phyloP scores from a whole-genome alignment of 2,888 invertebrate genomes.

The Maniola hyperantus region DNA sequence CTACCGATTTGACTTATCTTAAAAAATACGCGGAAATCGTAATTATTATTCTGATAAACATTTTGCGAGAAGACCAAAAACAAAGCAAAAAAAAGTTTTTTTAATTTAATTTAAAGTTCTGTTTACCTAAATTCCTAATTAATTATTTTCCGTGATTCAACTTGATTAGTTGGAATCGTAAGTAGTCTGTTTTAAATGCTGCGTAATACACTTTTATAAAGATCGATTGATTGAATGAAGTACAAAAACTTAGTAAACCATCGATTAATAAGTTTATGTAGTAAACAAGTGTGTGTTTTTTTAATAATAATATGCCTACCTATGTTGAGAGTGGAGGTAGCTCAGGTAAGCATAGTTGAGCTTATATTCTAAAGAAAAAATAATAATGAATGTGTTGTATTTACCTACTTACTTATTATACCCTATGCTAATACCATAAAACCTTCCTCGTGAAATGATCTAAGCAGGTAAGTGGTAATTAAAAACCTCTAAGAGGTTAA shows the following conservation, averaged over 20 bases:
- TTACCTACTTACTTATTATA: too few relatives aligned
- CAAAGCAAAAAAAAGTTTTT: neutral
- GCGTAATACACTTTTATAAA: neutral
- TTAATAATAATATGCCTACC: neutral
- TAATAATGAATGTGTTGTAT: too few relatives aligned
- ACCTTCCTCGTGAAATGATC: too few relatives aligned
- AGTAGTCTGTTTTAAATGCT: neutral
- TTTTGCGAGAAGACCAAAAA: neutral
- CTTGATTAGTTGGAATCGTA: neutral
- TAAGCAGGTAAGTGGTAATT: too few relatives aligned
- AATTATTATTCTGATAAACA: neutral
- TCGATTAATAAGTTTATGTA: too few relatives aligned
- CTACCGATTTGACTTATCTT: conserved; percentile 26
- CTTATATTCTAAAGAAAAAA: too few relatives aligned
- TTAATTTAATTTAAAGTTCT: neutral
- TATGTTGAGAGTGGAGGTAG: neutral
- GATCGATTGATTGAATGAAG: conserved; percentile 3
- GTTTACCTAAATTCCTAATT: neutral
- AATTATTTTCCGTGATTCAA: neutral
- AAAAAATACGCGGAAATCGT: conserved; percentile 20
- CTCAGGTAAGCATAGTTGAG: too few relatives aligned
- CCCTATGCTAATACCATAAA: too few relatives aligned
- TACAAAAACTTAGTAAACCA: neutral
- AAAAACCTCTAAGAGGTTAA: too few relatives aligned
- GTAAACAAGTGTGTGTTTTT: neutral